These are phyloP conservation scores for Syngnathus typhle DNA, from an alignment of 2,113 vertebrate species.

Conservation along the genomic window DNA sequence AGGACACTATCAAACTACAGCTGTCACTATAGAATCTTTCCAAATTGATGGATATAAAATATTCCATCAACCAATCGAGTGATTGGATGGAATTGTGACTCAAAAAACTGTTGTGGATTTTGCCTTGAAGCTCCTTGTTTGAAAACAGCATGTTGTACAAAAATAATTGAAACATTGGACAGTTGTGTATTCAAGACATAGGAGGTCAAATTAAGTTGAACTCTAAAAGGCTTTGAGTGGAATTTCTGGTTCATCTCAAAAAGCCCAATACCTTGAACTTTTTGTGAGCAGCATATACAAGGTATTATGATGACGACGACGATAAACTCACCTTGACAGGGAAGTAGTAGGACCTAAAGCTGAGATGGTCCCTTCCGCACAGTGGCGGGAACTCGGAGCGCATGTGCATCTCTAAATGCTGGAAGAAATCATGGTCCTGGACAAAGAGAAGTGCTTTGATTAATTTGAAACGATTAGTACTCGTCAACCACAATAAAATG, in stretches of 20 bases:
- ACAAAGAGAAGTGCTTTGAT: background rate
- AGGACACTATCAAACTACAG: background rate
- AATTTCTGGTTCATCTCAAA: background rate
- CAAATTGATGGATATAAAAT: too few species aligned
- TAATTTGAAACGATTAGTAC: background rate
- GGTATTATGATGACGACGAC: background rate
- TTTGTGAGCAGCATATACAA: too few species aligned
- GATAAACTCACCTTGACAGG: conserved; percentile 83
- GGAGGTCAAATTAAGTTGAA: background rate
- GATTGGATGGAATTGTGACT: too few species aligned
- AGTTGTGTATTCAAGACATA: background rate
- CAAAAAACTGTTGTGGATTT: background rate
- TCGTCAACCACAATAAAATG: background rate
- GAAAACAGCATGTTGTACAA: background rate
- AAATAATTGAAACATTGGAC: background rate
- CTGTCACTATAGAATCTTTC: too few species aligned
- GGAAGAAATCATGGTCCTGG: conserved; percentile 98
- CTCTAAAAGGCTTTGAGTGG: background rate
- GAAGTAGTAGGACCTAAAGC: conserved; percentile 98
- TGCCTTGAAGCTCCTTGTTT: background rate
- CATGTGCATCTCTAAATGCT: conserved; percentile 98
- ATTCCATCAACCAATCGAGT: too few species aligned
- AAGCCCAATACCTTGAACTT: too few species aligned
- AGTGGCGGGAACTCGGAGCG: conserved; percentile 94
- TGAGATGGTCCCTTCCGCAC: conserved; percentile 94